phyloP scores from a whole-genome alignment of 1,140 invertebrate genomes.

The Halesus radiatus region DNA sequence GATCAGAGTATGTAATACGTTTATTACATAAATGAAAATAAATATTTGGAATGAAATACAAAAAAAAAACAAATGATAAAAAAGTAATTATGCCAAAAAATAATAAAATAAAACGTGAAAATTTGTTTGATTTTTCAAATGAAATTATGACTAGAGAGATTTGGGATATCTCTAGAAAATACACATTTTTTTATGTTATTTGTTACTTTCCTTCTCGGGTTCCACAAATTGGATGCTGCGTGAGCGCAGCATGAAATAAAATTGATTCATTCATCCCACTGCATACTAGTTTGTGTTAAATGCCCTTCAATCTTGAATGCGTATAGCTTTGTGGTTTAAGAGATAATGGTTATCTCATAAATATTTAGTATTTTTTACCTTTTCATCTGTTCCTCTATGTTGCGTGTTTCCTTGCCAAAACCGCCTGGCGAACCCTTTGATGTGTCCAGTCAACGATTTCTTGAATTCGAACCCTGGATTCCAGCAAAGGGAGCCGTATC shows the following conservation, averaged over 20 bases:
- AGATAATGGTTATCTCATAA: background rate
- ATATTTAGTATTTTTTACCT: conserved; percentile 72
- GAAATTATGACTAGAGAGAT: too few species aligned
- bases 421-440: conserved; percentile 81
- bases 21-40: background rate
- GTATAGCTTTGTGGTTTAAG: background rate
- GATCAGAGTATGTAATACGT: background rate
- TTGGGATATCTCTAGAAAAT: too few species aligned
- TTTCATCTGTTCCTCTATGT: conserved; percentile 82
- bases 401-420: conserved; percentile 92
- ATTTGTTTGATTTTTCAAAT: too few species aligned
- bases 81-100: too few species aligned
- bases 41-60: background rate
- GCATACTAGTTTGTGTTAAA: background rate
- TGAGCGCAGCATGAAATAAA: too few species aligned
- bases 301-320: background rate
- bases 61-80: too few species aligned
- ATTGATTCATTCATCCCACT: too few species aligned
- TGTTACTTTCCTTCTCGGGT: too few species aligned
- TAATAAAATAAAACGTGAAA: too few species aligned
- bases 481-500: conserved; percentile 91
- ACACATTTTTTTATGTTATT: too few species aligned
- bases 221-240: too few species aligned
- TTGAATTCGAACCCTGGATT: conserved; percentile 86
- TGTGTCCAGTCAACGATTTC: conserved; percentile 79